Conservation (phyloP, 2,797 vertebrate genomes). For the Darevskia mixta region DNA sequence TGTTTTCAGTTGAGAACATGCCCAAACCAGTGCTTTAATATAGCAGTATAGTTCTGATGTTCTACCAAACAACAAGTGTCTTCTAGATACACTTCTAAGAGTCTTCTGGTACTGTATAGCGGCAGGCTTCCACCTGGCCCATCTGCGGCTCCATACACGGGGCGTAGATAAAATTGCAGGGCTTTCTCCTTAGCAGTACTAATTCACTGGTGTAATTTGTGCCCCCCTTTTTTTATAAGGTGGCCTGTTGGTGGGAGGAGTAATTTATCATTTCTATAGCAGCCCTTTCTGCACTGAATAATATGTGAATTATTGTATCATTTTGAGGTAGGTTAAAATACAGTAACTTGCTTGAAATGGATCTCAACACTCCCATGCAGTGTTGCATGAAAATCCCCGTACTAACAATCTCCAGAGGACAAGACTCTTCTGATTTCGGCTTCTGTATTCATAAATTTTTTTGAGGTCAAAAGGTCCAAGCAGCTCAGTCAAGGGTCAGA, state of each 20-base stretch:
- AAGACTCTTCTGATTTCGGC: neutral
- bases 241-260: neutral
- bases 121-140: neutral
- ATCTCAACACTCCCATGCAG: neutral
- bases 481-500: neutral
- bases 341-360: neutral
- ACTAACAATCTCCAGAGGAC: neutral
- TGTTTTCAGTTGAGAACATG: neutral
- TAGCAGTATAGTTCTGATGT: neutral
- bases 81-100: neutral
- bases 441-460: neutral
- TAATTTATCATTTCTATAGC: neutral
- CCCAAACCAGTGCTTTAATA: neutral
- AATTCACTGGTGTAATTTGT: neutral
- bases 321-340: constrained; percentile 18
- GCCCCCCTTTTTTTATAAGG: neutral
- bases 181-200: neutral
- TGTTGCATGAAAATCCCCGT: neutral
- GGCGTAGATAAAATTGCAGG: neutral
- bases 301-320: neutral
- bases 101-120: neutral
- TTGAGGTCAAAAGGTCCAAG: neutral
- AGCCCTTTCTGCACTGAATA: neutral
- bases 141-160: neutral
- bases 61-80: neutral